Conservation (phyloP, 2,888 invertebrate genomes). For the Dryococelus australis region DNA sequence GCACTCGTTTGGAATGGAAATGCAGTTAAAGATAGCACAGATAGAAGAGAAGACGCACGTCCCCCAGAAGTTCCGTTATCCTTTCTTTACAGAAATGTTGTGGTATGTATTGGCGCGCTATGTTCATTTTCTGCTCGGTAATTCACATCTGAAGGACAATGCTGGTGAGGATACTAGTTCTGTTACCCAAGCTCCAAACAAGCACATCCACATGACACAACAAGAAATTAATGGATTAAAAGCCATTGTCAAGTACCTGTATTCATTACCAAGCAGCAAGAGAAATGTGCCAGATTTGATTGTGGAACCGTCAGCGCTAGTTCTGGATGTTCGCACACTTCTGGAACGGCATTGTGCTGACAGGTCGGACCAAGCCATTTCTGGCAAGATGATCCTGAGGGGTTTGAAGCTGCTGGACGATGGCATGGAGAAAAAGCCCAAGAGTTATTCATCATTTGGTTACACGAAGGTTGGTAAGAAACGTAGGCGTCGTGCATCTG, state of each 20-base stretch:
- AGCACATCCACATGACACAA: constrained; percentile 29
- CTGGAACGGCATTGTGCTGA: background rate
- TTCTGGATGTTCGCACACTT: background rate
- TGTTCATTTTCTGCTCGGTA: constrained; percentile 60
- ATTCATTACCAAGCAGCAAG: constrained; percentile 58
- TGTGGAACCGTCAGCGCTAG: constrained; percentile 58
- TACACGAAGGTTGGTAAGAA: background rate
- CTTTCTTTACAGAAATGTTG: constrained; percentile 65
- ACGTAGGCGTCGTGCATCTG: background rate
- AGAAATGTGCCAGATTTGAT: constrained; percentile 62
- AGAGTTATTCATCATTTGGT: background rate
- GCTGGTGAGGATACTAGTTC: constrained; percentile 51
- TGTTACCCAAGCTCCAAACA: background rate
- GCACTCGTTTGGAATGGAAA: constrained; percentile 64
- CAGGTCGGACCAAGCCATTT: background rate
- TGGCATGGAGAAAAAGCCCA: background rate
- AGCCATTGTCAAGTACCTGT: constrained; percentile 58
- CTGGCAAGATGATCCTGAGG: background rate
- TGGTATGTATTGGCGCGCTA: constrained; percentile 67
- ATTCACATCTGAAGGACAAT: constrained; percentile 54
- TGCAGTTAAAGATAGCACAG: constrained; percentile 62
- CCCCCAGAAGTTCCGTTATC: constrained; percentile 65
- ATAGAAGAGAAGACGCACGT: constrained; percentile 65
- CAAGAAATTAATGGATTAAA: constrained; percentile 30
- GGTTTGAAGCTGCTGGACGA: background rate